Base-by-base conservation (phyloP, 2,888 invertebrate species). In the Stenchaetothrips biformis region DNA sequence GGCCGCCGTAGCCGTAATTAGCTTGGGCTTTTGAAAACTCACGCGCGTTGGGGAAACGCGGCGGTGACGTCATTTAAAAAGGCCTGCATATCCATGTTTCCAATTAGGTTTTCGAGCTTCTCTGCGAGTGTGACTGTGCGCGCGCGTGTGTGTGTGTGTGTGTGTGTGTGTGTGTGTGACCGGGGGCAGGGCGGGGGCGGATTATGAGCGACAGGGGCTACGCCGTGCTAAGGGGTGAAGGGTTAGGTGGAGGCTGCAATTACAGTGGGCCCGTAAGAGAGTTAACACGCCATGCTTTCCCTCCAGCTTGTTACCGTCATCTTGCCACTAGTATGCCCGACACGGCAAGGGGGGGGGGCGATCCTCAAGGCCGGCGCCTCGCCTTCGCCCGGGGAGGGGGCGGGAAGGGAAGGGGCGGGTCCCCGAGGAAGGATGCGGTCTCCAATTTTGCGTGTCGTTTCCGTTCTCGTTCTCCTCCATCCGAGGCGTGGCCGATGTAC, bases 71-170 rank as follows among this genome's bases (percentile, higher is more conserved):
- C 18, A 59, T 59, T 59, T 59, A 59, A 59, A 59, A 59, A 18
- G 59, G 18, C 59, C 59, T 13, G 21, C 67, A 74, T 21, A 74
- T 25, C 67, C 67, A 21, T 7, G 67, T 74, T 74, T 74, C 21
- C 67, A 74, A 74, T 74, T 74, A 74, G 67, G 25, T 74, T 59
- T 59, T 59, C 59, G 59, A 59, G 59, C 18, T 53, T 59, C 59
- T 13, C 18, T 59, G 59, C 18, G 18, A 16, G 59, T 18, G 59
- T 59, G 59, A 18, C 18, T 59, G 13, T 18, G 16, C 16, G 16
- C 2, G 59, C 4, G 2, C 4, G 59, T 6, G 59, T 13, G 59
- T 18, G 21, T n/a, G n/a, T n/a, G n/a, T n/a, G n/a, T n/a, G n/a
- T n/a, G n/a, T n/a, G n/a, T n/a, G n/a, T n/a, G n/a, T n/a, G n/a